phyloP scores from a whole-genome alignment of 2,113 vertebrate genomes.

The Actenoides hombroni region DNA sequence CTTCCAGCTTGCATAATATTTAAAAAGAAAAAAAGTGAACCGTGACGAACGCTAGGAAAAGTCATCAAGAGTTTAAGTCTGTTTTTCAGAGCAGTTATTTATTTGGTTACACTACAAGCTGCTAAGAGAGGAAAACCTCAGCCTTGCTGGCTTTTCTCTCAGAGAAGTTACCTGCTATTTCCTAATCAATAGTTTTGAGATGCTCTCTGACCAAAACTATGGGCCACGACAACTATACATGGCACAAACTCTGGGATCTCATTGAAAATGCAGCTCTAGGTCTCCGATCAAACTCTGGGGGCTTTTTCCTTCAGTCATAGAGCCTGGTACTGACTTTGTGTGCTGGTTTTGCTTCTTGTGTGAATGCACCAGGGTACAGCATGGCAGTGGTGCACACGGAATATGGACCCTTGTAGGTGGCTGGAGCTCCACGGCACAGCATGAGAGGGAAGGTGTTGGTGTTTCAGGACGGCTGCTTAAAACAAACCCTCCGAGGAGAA shows the following conservation, averaged over 20 bases:
- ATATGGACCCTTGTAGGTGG: constrained; percentile 39
- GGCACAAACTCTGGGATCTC: background rate
- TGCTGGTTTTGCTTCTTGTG: background rate
- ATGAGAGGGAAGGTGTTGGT: constrained; percentile 73
- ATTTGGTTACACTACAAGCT: background rate
- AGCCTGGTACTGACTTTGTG: rapidly evolving
- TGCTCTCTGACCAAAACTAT: background rate
- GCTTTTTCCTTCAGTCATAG: background rate
- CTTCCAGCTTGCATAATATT: background rate
- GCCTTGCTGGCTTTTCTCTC: background rate
- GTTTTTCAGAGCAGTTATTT: background rate
- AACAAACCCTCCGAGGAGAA: constrained; percentile 67
- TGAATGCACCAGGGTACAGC: constrained; percentile 72
- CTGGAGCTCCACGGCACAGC: constrained; percentile 75
- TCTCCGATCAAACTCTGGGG: background rate
- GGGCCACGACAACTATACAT: background rate
- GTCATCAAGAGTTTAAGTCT: background rate
- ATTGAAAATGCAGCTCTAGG: background rate
- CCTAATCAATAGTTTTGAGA: background rate
- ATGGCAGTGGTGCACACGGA: constrained; percentile 38
- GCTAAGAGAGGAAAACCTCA: background rate
- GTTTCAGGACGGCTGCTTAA: constrained; percentile 39
- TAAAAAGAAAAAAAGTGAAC: background rate
- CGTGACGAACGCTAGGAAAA: background rate
- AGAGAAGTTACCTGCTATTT: background rate